Evolutionary conservation across 2,888 invertebrate genomes (phyloP), one percentile per base, ranked within the genome.

Genomic region (Agriopis marginaria): DNA sequence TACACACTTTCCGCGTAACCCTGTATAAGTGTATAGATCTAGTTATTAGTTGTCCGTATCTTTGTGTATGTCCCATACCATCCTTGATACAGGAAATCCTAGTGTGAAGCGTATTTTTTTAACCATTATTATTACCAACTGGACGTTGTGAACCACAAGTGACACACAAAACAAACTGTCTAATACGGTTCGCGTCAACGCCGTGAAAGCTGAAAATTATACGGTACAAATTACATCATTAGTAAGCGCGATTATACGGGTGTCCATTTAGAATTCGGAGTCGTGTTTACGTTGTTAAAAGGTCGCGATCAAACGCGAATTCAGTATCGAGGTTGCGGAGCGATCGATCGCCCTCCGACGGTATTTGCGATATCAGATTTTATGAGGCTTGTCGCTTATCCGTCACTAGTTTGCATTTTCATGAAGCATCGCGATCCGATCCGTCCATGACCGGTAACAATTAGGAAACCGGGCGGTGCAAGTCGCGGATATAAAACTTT

Each of bases 401-500:
- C 77, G 79, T 81, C 81, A 83, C 78, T 80, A 82, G 81, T 80
- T 84, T 75, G 80, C 81, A 84, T 86, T 85, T 82, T 80, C 83
- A 86, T 82, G 84, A 83, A 84, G 78, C 80, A 71, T 77, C 82
- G 76, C 77, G 81, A 81, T 84, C 79, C 82, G 79, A 77, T 83
- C 66, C 82, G 85, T 90, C 90, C 93, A 93, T 93, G 94, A 92
- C 90, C 92, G 86, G 84, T 84, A 89, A 90, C 93, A 94, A 94
- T 94, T 94, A 93, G 89, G 93, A 86, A 84, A 88, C 86, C 89
- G 86, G 79, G 77, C 88, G 86, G 86, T 92, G 93, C 93, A 91
- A 92, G 93, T 91, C 87, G 90, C 86, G 87, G 91, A 87, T 91
- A 93, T 93, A 93, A 94, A 94, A 94, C 90, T 94, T 94, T 94